Base-by-base conservation (phyloP, 2,888 invertebrate genomes). In the Glyphotaelius pellucidus region DNA sequence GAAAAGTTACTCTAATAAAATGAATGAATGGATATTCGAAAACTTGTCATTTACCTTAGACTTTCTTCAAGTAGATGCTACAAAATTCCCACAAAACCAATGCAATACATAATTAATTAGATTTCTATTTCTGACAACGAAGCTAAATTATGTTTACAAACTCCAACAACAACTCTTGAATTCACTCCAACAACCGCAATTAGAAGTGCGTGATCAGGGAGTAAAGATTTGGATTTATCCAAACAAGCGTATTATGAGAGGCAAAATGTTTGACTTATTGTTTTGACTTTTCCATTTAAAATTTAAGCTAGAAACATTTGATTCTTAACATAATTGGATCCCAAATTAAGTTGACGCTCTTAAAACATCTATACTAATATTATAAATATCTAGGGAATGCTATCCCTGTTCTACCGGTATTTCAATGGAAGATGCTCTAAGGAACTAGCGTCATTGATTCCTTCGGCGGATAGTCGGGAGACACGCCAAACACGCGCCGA, bases 91-190 rank as follows among this genome's bases (percentile, higher is more conserved):
- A n/a, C 67, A 67, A n/a, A 67, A n/a, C 2, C 25, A n/a, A 67
- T 67, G 67, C 67, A 67, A 67, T 67, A 25, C 67, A 67, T 67
- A 25, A 25, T 67, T 67, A 67, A 67, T 25, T 7, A 67, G 25
- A 52, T 19, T 52, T 52, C 52, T 52, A 52, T 19, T 52, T 52
- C 19, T 52, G 1, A 67, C 7, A 67, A 67, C 25, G n/a, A 67
- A n/a, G 67, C 67, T n/a, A n/a, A 67, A 67, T 67, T 67, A n/a
- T 67, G 67, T 67, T n/a, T 67, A 67, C 67, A 67, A 67, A 67
- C 67, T 67, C 15, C 4, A 52, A 52, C 67, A 7, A 67, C 67
- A 67, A 25, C 25, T 52, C 19, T 19, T n/a, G 4, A 67, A n/a
- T 67, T 25, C 67, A 67, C 67, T 67, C 25, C 2, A 81, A 30